A percentile compares a stretch with the other conserved stretches of the same genome.
Evolutionary conservation across 2,797 vertebrate genomes (phyloP).

Genomic region (Synanceia verrucosa): DNA sequence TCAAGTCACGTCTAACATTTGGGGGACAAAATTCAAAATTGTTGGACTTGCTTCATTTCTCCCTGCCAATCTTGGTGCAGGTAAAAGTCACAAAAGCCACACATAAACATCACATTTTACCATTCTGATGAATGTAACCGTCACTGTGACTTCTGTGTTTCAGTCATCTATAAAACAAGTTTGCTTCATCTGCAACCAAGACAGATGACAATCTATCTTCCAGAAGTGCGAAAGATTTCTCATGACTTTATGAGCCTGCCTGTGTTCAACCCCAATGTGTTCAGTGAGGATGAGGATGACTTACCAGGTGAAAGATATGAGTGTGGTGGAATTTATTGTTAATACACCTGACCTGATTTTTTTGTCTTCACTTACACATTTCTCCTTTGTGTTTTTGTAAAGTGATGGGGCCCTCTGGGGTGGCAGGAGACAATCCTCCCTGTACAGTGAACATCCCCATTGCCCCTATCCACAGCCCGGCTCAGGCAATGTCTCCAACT

Average conservation of each 20-base stretch:
- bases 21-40: constrained; percentile 99
- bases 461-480: constrained; percentile 97
- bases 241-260: constrained; percentile 97
- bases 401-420: constrained; percentile 95
- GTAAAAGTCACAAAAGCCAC: constrained; percentile 73
- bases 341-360: not conserved
- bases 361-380: not conserved
- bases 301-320: no score
- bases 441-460: constrained; percentile 99
- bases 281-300: constrained; percentile 99
- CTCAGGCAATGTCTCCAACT: constrained; percentile 98
- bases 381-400: constrained; percentile 36
- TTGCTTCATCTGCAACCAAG: constrained; percentile 97
- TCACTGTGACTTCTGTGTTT: constrained; percentile 6
- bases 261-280: constrained; percentile 97
- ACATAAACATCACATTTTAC: not conserved
- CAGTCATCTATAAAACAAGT: constrained; percentile 99
- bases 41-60: constrained; percentile 98
- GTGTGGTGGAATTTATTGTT: constrained; percentile 16
- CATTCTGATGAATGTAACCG: not conserved
- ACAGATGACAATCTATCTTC: constrained; percentile 99
- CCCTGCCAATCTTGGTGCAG: constrained; percentile 97
- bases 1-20: constrained; percentile 99
- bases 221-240: constrained; percentile 96
- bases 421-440: constrained; percentile 91